phyloP scores from a whole-genome alignment of 2,888 invertebrate genomes.

The Diogma glabrata region DNA sequence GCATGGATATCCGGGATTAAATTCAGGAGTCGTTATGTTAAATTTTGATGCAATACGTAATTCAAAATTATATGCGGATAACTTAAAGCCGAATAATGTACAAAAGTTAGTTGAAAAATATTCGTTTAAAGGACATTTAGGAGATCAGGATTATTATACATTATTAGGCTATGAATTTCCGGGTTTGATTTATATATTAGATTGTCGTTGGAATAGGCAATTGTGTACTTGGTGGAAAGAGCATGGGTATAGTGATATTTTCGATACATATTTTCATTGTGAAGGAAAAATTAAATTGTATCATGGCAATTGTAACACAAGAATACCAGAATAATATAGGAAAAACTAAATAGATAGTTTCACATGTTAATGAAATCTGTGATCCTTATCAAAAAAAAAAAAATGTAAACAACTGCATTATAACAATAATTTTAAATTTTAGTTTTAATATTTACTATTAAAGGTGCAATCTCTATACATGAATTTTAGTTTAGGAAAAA shows the following conservation, averaged over 20 bases:
- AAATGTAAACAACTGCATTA: too few species aligned
- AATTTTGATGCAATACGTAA: conserved; percentile 52
- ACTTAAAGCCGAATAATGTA: conserved; percentile 43
- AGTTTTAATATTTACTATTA: too few species aligned
- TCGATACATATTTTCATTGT: conserved; percentile 59
- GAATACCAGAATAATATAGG: conserved; percentile 40
- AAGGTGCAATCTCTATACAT: too few species aligned
- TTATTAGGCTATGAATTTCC: conserved; percentile 57
- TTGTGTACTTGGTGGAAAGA: conserved; percentile 72
- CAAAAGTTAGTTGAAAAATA: conserved; percentile 46
- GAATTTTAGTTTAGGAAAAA: too few species aligned
- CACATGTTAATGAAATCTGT: too few species aligned
- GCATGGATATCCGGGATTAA: conserved; percentile 61
- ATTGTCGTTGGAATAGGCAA: conserved; percentile 72
- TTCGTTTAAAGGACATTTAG: conserved; percentile 59
- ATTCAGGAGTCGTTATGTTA: conserved; percentile 67
- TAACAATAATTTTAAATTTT: too few species aligned
- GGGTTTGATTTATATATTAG: conserved; percentile 55
- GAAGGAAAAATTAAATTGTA: conserved; percentile 50
- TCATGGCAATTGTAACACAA: conserved; percentile 67
- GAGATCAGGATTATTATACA: conserved; percentile 75
- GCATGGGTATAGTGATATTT: conserved; percentile 59
- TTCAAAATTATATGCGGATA: conserved; percentile 46
- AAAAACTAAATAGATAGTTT: too few species aligned
- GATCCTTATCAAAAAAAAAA: too few species aligned